Conservation (phyloP, 2,113 vertebrate species). For the Piprites chloris region DNA sequence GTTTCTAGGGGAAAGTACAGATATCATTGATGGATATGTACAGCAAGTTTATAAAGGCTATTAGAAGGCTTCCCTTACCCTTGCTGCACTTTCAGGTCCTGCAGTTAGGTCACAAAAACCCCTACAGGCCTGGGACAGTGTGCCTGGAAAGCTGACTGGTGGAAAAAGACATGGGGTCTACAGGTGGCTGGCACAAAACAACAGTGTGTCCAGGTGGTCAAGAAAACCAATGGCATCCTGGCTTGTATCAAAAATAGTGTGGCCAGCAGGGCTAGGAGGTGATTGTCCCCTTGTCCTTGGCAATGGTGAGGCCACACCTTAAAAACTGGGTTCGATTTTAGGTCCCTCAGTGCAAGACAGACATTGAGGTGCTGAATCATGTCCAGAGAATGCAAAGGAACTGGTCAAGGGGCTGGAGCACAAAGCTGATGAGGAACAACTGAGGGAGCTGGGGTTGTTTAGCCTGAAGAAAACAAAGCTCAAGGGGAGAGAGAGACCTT, state of each 20-base stretch:
- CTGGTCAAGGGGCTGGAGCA: neutral
- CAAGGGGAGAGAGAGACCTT: rapidly evolving
- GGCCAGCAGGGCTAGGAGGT: neutral
- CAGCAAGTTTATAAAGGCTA: neutral
- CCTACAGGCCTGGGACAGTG: neutral
- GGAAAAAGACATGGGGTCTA: neutral
- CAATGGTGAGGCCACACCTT: neutral
- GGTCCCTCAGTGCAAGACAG: neutral
- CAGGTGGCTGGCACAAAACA: neutral
- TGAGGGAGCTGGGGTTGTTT: neutral
- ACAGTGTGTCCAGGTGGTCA: neutral
- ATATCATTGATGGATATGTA: neutral
- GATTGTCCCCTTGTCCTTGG: neutral
- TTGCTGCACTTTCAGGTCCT: neutral
- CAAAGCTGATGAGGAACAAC: too few relatives aligned
- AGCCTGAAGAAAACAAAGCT: neutral
- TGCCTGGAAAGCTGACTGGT: neutral
- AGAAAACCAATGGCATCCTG: neutral
- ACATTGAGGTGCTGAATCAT: too few relatives aligned
- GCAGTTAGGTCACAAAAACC: neutral
- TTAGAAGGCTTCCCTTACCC: neutral
- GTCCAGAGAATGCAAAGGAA: neutral
- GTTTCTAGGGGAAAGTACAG: neutral
- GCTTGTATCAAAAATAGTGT: neutral
- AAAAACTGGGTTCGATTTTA: neutral